Evolutionary conservation across 2,113 vertebrate species (phyloP).

Genomic region (Sitta europaea): DNA sequence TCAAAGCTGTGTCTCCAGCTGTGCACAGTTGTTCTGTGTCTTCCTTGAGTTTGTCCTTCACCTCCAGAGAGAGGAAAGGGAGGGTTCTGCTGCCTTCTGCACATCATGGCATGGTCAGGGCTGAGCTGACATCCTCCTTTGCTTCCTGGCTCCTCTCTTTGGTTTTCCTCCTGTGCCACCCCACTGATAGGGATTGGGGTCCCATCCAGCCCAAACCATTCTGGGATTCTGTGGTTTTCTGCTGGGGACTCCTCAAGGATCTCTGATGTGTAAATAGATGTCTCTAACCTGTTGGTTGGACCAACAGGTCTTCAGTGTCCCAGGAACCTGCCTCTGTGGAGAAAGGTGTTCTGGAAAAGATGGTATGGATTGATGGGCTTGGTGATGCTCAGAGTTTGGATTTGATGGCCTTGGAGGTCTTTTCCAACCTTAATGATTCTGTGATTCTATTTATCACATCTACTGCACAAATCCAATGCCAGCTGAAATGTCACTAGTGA

Average conservation of each 20-base stretch:
- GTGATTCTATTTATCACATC: neutral
- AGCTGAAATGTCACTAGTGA: neutral
- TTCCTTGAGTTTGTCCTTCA: neutral
- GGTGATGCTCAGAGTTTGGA: neutral
- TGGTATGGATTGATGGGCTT: neutral
- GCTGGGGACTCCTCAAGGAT: neutral
- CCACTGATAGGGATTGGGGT: accelerated
- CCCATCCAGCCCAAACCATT: neutral
- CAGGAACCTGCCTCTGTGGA: neutral
- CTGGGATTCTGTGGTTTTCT: neutral
- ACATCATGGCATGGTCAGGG: neutral
- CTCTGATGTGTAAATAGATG: neutral
- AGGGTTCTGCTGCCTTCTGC: neutral
- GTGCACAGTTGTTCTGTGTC: neutral
- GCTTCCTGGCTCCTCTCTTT: neutral
- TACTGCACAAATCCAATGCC: neutral
- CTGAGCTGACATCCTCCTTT: neutral
- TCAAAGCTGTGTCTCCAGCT: neutral
- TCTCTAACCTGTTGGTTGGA: neutral
- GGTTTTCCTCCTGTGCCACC: neutral
- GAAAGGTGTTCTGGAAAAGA: neutral
- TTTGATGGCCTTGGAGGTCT: neutral
- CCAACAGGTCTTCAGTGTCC: neutral
- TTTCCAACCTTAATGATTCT: neutral
- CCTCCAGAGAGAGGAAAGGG: neutral